phyloP scores from a whole-genome alignment of 2,888 invertebrate species.

The Cetonia aurata region DNA sequence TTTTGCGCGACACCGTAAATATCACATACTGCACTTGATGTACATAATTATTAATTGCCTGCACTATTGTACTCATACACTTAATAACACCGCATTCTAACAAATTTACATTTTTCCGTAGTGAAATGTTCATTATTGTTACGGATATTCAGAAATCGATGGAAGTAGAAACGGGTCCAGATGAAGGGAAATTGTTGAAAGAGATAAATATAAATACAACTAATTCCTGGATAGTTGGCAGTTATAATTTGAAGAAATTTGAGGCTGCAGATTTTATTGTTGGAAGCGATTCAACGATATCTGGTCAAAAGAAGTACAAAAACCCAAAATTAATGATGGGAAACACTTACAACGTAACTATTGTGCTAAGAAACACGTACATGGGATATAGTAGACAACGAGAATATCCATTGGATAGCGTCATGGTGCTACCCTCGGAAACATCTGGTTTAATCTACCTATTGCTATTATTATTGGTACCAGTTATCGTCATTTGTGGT shows the following conservation, averaged over 20 bases:
- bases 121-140: constrained; percentile 34
- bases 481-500: constrained; percentile 39
- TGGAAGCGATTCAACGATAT: constrained; percentile 19
- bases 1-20: too few species aligned
- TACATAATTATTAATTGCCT: not conserved
- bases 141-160: not conserved
- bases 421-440: not conserved
- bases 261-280: constrained; percentile 24
- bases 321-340: constrained; percentile 48
- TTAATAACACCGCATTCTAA: not conserved
- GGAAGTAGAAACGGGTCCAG: not conserved
- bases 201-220: not conserved
- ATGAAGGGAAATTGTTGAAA: not conserved
- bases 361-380: constrained; percentile 22
- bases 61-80: not conserved
- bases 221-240: constrained; percentile 41
- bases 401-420: not conserved
- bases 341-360: constrained; percentile 19
- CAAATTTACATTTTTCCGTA: constrained; percentile 3
- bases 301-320: constrained; percentile 14
- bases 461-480: constrained; percentile 45
- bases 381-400: not conserved
- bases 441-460: constrained; percentile 16
- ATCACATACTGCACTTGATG: too few species aligned
- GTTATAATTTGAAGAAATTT: constrained; percentile 1